phyloP scores from a whole-genome alignment of 2,888 invertebrate genomes.

The Malachius bipustulatus region DNA sequence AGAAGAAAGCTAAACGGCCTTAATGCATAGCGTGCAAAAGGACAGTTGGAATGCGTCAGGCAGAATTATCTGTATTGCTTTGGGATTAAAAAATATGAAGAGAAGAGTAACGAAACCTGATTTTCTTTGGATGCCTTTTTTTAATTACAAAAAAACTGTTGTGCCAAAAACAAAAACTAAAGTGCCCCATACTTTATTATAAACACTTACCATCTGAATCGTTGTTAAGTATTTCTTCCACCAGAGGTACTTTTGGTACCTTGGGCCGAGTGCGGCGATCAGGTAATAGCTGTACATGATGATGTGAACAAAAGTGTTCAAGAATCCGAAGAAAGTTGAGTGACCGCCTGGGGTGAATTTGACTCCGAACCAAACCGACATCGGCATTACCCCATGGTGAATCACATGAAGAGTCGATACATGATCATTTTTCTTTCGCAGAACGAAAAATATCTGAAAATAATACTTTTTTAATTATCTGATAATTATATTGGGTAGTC shows the following conservation, averaged over 20 bases:
- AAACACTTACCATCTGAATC: constrained; percentile 65
- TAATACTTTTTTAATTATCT: not conserved
- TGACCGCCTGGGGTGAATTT: constrained; percentile 65
- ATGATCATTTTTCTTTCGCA: constrained; percentile 89
- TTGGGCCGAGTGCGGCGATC: constrained; percentile 79
- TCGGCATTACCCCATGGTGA: constrained; percentile 94
- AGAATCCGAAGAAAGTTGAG: constrained; percentile 83
- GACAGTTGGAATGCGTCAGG: too few relatives aligned
- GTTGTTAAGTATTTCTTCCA: constrained; percentile 92
- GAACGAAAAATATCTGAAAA: constrained; percentile 73
- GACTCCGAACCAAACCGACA: constrained; percentile 72
- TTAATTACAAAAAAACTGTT: too few relatives aligned
- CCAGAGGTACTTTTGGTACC: constrained; percentile 80
- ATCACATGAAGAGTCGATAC: constrained; percentile 90
- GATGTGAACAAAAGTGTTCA: constrained; percentile 91
- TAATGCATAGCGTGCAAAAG: too few relatives aligned
- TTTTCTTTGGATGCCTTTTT: too few relatives aligned
- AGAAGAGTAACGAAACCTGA: too few relatives aligned
- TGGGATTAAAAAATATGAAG: too few relatives aligned
- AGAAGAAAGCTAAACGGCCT: too few relatives aligned
- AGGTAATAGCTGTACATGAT: constrained; percentile 91
- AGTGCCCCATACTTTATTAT: too few relatives aligned
- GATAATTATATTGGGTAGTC: not conserved
- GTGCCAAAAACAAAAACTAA: too few relatives aligned
- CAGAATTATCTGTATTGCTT: too few relatives aligned